These are phyloP conservation scores for Plagiodera versicolora DNA, from an alignment of 2,888 invertebrate species.

Conservation along the genomic window DNA sequence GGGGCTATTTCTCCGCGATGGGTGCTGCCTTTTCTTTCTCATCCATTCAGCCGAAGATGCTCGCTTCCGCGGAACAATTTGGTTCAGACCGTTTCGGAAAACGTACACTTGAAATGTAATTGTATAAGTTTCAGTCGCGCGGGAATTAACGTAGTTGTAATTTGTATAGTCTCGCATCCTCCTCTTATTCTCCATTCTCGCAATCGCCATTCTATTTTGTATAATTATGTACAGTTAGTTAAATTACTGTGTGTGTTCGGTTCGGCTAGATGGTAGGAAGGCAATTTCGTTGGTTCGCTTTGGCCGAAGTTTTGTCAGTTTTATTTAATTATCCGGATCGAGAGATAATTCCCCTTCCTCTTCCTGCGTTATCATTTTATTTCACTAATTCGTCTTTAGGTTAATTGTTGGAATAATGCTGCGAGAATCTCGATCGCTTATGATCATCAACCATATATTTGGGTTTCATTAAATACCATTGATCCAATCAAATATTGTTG, in stretches of 20 bases:
- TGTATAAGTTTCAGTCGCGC: slow-evolving; percentile 38
- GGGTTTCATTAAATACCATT: no score
- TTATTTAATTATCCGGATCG: slow-evolving; percentile 27
- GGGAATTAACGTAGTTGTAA: slow-evolving; percentile 37
- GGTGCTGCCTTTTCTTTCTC: background rate
- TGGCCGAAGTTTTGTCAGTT: slow-evolving; percentile 36
- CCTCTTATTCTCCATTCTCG: slow-evolving; percentile 19
- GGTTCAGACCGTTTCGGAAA: slow-evolving; percentile 22
- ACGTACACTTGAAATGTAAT: slow-evolving; percentile 37
- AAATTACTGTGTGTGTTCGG: slow-evolving; percentile 36
- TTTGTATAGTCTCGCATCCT: slow-evolving; percentile 35
- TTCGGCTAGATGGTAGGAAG: slow-evolving; percentile 15
- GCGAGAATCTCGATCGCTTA: no score
- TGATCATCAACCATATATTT: no score
- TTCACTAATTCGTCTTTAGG: slow-evolving; percentile 9
- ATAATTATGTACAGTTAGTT: slow-evolving; percentile 41
- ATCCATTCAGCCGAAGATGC: slow-evolving; percentile 11
- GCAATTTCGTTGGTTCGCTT: slow-evolving; percentile 36
- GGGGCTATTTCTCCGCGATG: background rate
- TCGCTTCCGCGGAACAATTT: slow-evolving; percentile 15
- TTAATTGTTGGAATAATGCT: background rate
- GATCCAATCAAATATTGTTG: no score
- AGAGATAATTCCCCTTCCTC: slow-evolving; percentile 19
- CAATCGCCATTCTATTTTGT: slow-evolving; percentile 37
- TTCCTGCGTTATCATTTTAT: slow-evolving; percentile 23